phyloP scores from a whole-genome alignment of 2,113 vertebrate genomes.

The Furnarius figulus region DNA sequence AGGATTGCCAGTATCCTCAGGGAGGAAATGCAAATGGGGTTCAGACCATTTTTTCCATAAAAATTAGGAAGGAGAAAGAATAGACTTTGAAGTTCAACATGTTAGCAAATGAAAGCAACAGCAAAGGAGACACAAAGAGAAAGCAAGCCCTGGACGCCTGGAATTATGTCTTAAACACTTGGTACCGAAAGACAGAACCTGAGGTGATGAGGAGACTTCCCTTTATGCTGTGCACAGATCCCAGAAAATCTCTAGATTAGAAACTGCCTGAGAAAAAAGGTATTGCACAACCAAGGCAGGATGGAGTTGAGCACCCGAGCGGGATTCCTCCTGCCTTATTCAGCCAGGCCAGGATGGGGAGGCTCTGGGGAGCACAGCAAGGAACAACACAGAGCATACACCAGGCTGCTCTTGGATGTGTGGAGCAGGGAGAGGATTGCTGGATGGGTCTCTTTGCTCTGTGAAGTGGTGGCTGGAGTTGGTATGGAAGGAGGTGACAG shows the following conservation, averaged over 20 bases:
- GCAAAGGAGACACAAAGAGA: slow-evolving; percentile 64
- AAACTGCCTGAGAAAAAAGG: slow-evolving; percentile 42
- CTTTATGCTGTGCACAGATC: slow-evolving; percentile 36
- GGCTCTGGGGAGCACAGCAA: rapidly evolving
- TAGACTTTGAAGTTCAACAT: slow-evolving; percentile 65
- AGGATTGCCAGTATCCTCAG: slow-evolving; percentile 63
- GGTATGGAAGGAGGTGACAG: neutral
- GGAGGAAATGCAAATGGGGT: slow-evolving; percentile 60
- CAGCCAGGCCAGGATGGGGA: neutral
- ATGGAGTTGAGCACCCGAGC: neutral
- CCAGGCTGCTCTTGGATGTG: neutral
- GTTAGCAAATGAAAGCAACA: slow-evolving; percentile 62
- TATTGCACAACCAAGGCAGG: slow-evolving; percentile 34
- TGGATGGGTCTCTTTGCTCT: neutral
- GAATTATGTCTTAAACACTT: slow-evolving; percentile 57
- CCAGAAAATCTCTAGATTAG: slow-evolving; percentile 67
- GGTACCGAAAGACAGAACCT: slow-evolving; percentile 59
- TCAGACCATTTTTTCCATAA: slow-evolving; percentile 66
- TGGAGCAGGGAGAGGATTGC: neutral
- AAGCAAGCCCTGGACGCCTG: slow-evolving; percentile 58
- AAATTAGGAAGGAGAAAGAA: slow-evolving; percentile 67
- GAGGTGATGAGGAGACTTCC: slow-evolving; percentile 58
- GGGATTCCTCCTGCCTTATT: neutral
- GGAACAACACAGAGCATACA: neutral
- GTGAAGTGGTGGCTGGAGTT: neutral